Conservation (phyloP, 2,888 invertebrate species). For the Ethmia dodecea region DNA sequence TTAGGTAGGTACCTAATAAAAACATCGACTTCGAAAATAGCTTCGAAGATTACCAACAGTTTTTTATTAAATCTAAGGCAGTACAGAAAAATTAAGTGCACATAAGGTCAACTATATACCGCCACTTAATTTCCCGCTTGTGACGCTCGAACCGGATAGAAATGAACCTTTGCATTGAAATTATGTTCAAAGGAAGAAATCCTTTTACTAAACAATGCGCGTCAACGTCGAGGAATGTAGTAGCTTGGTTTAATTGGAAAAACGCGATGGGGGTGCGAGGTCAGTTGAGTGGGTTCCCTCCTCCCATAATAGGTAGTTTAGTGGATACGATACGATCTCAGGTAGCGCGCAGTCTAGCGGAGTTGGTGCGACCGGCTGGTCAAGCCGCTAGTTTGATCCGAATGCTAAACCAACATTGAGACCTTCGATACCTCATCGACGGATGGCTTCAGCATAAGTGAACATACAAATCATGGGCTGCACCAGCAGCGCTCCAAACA, state of each 20-base stretch:
- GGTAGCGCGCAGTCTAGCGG: constrained; percentile 46
- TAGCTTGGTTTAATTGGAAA: constrained; percentile 68
- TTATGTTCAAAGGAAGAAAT: constrained; percentile 25
- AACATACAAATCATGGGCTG: constrained; percentile 59
- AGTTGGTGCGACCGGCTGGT: constrained; percentile 46
- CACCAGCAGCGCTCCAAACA: constrained; percentile 64
- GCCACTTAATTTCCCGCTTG: no score
- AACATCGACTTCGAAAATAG: no score
- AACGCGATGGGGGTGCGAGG: constrained; percentile 77
- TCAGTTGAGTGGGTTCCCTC: constrained; percentile 69
- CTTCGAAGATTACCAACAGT: no score
- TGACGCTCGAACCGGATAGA: no score
- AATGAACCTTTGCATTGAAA: constrained; percentile 21
- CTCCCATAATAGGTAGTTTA: constrained; percentile 54
- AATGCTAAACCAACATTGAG: constrained; percentile 15
- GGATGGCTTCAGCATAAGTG: constrained; percentile 25
- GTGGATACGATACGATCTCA: constrained; percentile 65
- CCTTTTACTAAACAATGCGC: constrained; percentile 49
- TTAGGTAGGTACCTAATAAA: no score
- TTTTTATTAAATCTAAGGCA: no score
- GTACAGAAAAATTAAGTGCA: no score
- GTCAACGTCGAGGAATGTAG: constrained; percentile 57
- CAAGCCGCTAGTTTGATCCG: constrained; percentile 22
- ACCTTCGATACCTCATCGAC: not conserved
- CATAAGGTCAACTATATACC: no score